Conservation (phyloP, 2,797 vertebrate species). For the Lagodon rhomboides region DNA sequence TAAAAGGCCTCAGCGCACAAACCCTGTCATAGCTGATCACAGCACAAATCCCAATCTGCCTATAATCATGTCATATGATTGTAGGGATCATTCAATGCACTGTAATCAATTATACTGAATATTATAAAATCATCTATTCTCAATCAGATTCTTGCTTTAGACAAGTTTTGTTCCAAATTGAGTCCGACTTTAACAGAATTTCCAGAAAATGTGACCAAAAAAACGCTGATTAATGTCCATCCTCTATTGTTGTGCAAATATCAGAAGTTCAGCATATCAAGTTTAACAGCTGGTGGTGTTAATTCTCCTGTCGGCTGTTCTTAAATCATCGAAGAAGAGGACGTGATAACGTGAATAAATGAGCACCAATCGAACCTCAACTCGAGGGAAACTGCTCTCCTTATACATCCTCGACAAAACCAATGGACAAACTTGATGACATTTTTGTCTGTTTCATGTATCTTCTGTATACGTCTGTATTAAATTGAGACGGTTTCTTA, state of each 20-base stretch:
- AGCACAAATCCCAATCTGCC: neutral
- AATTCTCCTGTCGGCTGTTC: neutral
- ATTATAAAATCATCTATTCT: neutral
- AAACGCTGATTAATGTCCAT: neutral
- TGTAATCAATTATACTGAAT: neutral
- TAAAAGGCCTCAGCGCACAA: constrained; percentile 12
- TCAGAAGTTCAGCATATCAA: neutral
- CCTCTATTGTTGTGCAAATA: neutral
- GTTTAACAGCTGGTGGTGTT: neutral
- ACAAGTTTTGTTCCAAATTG: neutral
- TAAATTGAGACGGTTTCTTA: no score
- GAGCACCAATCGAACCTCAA: no score
- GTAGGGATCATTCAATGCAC: neutral
- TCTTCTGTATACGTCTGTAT: no score
- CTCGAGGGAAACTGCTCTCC: no score
- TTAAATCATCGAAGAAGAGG: no score
- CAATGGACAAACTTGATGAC: no score
- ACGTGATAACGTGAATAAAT: no score
- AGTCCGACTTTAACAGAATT: neutral
- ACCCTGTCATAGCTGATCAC: neutral
- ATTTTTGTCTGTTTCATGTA: no score
- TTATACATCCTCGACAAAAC: no score
- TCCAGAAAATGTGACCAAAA: neutral
- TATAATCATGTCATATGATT: neutral
- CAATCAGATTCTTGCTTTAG: neutral